A percentile compares a stretch with the other conserved stretches of the same genome.
Evolutionary conservation across 2,797 vertebrate genomes (phyloP).

Genomic region (Aratinga solstitialis): DNA sequence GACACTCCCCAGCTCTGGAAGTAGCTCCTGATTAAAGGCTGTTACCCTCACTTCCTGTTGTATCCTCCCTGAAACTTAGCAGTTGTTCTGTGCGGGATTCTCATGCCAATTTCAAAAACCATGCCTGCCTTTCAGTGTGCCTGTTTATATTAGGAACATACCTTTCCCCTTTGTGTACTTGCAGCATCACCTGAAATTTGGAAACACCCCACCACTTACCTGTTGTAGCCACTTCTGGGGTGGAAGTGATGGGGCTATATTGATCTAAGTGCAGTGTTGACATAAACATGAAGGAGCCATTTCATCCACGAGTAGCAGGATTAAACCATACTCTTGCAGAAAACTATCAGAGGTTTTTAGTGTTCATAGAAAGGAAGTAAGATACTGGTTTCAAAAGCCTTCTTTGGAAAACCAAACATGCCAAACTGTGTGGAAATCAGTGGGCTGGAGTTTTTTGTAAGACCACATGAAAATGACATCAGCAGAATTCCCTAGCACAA

Average conservation of each 20-base stretch:
- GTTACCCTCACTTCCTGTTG: not conserved
- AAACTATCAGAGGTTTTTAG: not conserved
- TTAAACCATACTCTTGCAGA: not conserved
- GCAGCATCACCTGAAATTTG: not conserved
- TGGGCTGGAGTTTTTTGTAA: not conserved
- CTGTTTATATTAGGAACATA: not conserved
- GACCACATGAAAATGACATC: not conserved
- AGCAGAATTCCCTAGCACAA: not conserved
- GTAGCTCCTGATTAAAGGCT: not conserved
- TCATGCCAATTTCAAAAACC: not conserved
- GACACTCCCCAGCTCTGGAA: not conserved
- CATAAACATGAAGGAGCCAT: not conserved
- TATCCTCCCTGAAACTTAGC: constrained; percentile 16
- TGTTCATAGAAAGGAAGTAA: not conserved
- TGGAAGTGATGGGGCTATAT: not conserved
- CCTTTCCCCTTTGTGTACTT: not conserved
- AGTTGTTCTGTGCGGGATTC: not conserved
- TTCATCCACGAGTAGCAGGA: not conserved
- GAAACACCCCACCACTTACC: not conserved
- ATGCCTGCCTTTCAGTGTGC: not conserved
- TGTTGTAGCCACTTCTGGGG: not conserved
- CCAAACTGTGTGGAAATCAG: not conserved
- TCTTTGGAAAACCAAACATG: not conserved
- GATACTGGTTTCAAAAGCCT: not conserved
- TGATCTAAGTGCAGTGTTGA: not conserved